Evolutionary conservation across 2,113 vertebrate genomes (phyloP), one percentile per base, ranked within the genome.

Genomic region (Falco punctatus): DNA sequence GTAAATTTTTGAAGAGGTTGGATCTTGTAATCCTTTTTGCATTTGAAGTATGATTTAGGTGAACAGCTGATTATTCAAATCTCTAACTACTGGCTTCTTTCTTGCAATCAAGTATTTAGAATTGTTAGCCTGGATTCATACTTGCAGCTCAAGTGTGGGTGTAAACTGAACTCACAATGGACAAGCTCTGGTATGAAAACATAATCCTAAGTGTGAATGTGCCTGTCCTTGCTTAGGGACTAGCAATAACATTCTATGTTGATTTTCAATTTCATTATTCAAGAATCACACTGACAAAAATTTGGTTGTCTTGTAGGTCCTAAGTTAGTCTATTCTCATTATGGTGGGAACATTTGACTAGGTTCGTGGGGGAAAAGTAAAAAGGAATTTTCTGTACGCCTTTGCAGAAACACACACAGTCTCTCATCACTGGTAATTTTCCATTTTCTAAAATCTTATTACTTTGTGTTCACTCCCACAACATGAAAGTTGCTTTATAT

Each of bases 41-140:
- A 75, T 90, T 70, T 96, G 61, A 94, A 87, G 58, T 48, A 52
- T 49, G 44, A 96, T 75, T 91, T 87, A 81, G 24, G 48, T 59
- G 90, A 94, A 94, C 75, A 94, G 86, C 49, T 78, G 86, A 84
- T 91, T 58, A 79, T 75, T 91, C 62, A 87, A 88, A 81, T 52
- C 61, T 79, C 48, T 81, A 81, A 57, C 14, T 55, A 55, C 33
- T 24, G 87, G 48, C 24, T 84, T 78, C 88, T 81, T 81, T 72
- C 33, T 55, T 81, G 44, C 26, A 84, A 35, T 57, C 40, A 92
- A 65, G 19, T 46, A 75, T 62, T 87, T 65, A 81, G 61, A 54
- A n/a, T 8, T 74, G 46, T 58, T 77, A 48, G 30, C 40, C 46
- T n/a, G 28, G 16, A 74, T 90, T 83, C 38, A 19, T n/a, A 32